Base-by-base conservation (phyloP, 2,113 vertebrate species). In the Morone chrysops region DNA sequence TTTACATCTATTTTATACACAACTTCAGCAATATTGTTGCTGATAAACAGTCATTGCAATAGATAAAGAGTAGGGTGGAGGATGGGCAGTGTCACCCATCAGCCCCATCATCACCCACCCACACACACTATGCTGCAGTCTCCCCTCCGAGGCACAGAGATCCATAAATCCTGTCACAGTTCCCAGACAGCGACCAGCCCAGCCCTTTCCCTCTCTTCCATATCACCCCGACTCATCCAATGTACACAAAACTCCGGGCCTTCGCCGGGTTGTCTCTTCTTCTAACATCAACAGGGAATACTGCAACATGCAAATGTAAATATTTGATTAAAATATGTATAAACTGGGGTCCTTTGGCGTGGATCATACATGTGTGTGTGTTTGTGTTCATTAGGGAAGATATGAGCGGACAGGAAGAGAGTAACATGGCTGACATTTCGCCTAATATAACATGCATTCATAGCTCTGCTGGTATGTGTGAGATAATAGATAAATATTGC, bases 131-230 rank as follows among this genome's bases (percentile, higher is more conserved):
- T 22, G n/a, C 40, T 43, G 11, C 20, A 22, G 63, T 61, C 82
- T 73, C 60, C 61, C 56, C 62, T 75, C 65, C 0, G 17, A 81
- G 69, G 70, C 86, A 40, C 48, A 63, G 48, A 84, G 62, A 80
- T 82, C 75, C 78, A 92, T 89, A 84, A 89, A 90, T 90, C 80
- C 80, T 75, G 71, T 87, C 82, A 84, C 80, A 66, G 75, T 69
- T 85, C 78, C 71, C 78, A 83, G 60, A 75, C 67, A 80, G 70
- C 76, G 89, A 84, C 86, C 86, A 60, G 54, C 50, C 69, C 68
- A 78, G 83, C 84, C 86, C 81, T 75, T 62, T 63, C 59, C 80
- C 59, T 82, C 66, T 69, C 71, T 20, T 73, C 48, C 73, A 47
- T 54, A 56, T 78, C 74, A 40, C 54, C 67, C 77, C 79, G 89